Base-by-base conservation (phyloP, 2,113 vertebrate species). In the Calcarius ornatus region DNA sequence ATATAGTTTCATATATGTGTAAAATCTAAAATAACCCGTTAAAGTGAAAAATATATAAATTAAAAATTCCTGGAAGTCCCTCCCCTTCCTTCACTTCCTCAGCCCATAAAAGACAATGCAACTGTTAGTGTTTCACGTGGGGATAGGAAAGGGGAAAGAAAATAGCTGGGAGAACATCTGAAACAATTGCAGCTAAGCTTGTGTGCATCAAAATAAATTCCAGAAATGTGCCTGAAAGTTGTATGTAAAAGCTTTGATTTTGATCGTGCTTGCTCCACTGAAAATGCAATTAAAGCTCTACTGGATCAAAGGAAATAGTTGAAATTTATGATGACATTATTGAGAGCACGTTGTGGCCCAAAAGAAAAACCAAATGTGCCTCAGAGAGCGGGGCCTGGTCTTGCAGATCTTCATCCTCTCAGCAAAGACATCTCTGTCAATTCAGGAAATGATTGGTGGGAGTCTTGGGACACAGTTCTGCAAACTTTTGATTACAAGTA, bases 51-150 rank as follows among this genome's bases (percentile, higher is more conserved):
- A 82, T 81, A 43, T 11, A 19, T 82, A 87, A 93, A 94, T 93
- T 72, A 70, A 92, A 86, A 94, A 92, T 90, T 92, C 88, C 81
- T 92, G 92, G 92, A 95, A 94, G 38, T 96, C 37, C 86, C 91
- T 95, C 35, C 71, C 45, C 68, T 95, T 84, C 81, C 86, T 85
- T 95, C 12, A 35, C 68, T 94, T 96, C 82, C 91, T 91, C 66
- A 56, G n/a, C 57, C 73, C 33, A 86, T 91, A 90, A 71, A 87
- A 92, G 40, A 91, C 78, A 92, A 90, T 87, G 71, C 71, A 68
- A 37, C 65, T 93, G 48, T 93, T 92, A 35, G 72, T 71, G 69
- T 91, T 94, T 73, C 8, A 4, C 75, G 53, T 57, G 77, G 63
- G 40, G 72, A n/a, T 90, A 90, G 72, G 92, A 96, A 94, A 68